A percentile compares a stretch with the other conserved stretches of the same genome.
Evolutionary conservation across 2,888 invertebrate species (phyloP).

Genomic region (Palloptera scutellata): DNA sequence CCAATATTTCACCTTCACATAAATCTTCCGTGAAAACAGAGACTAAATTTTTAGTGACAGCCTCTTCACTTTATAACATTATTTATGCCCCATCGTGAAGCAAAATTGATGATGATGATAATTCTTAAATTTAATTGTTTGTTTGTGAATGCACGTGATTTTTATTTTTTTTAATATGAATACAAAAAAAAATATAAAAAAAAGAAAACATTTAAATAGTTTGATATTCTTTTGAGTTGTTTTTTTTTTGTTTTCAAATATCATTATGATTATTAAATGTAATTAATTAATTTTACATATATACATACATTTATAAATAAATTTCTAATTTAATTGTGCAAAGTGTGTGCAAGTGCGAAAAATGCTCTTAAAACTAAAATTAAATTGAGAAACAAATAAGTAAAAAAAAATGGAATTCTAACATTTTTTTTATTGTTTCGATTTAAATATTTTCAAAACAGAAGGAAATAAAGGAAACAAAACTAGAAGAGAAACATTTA

Average conservation of each 20-base stretch:
- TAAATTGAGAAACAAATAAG: neutral
- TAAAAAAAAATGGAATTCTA: neutral
- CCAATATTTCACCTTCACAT: too few relatives aligned
- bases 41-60: too few relatives aligned
- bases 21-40: too few relatives aligned
- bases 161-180: constrained; percentile 5
- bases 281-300: constrained; percentile 12
- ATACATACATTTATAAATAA: constrained; percentile 18
- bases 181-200: neutral
- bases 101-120: constrained; percentile 2
- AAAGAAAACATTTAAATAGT: constrained; percentile 6
- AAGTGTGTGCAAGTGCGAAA: neutral
- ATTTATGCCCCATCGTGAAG: too few relatives aligned
- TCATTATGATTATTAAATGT: neutral
- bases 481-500: constrained; percentile 12
- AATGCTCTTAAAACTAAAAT: neutral
- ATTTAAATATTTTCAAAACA: constrained; percentile 21
- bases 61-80: too few relatives aligned
- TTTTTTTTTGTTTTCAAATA: too few relatives aligned
- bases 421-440: constrained; percentile 11
- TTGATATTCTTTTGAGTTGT: neutral
- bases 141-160: constrained; percentile 8
- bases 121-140: constrained; percentile 1
- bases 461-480: constrained; percentile 10
- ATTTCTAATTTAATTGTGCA: constrained; percentile 12